These are phyloP conservation scores for Chelidonichthys spinosus DNA, from an alignment of 2,797 vertebrate genomes.

Conservation along the genomic window DNA sequence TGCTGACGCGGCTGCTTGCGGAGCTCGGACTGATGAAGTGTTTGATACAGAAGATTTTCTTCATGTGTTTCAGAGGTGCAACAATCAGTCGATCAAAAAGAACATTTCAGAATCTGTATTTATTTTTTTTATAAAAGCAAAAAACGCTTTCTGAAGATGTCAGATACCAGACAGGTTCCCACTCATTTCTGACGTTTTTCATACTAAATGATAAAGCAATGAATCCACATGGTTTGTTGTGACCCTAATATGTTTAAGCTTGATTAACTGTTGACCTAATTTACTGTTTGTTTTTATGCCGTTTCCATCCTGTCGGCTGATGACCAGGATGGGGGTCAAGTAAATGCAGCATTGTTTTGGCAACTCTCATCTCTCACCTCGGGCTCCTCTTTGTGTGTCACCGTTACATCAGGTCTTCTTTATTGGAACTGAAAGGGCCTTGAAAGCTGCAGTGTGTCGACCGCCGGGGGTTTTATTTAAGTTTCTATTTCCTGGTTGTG, in stretches of 20 bases:
- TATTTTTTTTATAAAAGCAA: not conserved
- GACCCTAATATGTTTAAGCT: not conserved
- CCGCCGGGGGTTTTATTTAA: slow-evolving; percentile 5
- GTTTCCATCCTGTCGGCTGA: no score
- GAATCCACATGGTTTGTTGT: not conserved
- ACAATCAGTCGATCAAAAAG: not conserved
- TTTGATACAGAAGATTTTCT: not conserved
- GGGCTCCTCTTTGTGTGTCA: not conserved
- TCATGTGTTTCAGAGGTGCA: not conserved
- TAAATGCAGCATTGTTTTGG: slow-evolving; percentile 20
- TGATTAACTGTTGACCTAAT: not conserved
- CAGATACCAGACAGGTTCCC: not conserved
- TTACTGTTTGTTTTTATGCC: not conserved
- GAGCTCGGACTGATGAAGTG: not conserved
- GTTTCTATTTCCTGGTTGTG: slow-evolving; percentile 62
- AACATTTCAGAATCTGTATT: not conserved
- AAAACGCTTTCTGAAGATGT: not conserved
- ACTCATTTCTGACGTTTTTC: not conserved
- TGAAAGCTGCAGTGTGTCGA: slow-evolving; percentile 32
- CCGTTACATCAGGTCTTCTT: not conserved
- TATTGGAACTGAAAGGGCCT: slow-evolving; percentile 21
- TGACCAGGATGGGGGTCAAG: not conserved
- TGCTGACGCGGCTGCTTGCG: not conserved
- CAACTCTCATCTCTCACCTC: slow-evolving; percentile 9
- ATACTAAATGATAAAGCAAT: not conserved